phyloP scores from a whole-genome alignment of 2,888 invertebrate species.

The Pyrochroa serraticornis region DNA sequence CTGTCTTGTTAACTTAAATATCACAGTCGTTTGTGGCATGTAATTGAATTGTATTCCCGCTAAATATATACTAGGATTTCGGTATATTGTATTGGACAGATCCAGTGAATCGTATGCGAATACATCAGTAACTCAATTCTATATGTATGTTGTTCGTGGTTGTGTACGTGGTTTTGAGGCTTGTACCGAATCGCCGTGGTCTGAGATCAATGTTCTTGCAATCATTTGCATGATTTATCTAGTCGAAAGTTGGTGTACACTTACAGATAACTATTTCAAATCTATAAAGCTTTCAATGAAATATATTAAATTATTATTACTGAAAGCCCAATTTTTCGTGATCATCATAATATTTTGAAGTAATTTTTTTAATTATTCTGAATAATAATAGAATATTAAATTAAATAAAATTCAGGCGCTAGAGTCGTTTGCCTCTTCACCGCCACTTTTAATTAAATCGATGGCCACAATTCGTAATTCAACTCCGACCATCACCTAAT shows the following conservation, averaged over 20 bases:
- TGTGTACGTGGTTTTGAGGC: conserved; percentile 11
- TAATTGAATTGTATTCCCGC: conserved; percentile 10
- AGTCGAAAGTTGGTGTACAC: conserved; percentile 13
- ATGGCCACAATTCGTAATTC: no score
- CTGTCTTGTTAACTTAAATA: conserved; percentile 5
- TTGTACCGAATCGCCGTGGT: conserved; percentile 5
- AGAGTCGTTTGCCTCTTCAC: no score
- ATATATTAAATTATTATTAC: no score
- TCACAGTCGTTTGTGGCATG: conserved; percentile 1
- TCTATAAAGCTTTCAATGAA: no score
- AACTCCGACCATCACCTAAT: no score
- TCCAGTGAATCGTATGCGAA: conserved; percentile 23
- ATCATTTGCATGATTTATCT: conserved; percentile 24
- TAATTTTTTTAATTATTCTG: no score
- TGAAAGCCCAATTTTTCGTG: no score
- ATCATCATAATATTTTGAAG: no score
- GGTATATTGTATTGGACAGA: conserved; percentile 21
- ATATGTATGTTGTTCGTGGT: conserved; percentile 24
- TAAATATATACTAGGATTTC: conserved; percentile 8
- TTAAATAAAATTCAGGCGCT: no score
- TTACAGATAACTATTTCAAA: no score
- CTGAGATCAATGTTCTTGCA: conserved; percentile 21
- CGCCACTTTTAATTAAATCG: no score
- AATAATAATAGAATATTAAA: no score
- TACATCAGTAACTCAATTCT: conserved; percentile 25